Base-by-base conservation (phyloP, 2,888 invertebrate genomes). In the Dyspetes luteomarginatus region DNA sequence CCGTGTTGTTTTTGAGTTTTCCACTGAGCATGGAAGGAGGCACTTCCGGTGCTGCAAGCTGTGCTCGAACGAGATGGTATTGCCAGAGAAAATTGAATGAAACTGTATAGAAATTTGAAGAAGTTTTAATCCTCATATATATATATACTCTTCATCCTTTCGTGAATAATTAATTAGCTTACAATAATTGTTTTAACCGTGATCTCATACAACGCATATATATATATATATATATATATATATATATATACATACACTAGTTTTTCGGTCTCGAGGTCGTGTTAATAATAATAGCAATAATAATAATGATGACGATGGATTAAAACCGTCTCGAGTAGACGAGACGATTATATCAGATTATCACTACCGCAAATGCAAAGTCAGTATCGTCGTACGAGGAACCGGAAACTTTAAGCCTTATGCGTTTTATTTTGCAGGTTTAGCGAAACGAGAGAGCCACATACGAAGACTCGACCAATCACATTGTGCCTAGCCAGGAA, bases 381-480 rank as follows among this genome's bases (percentile, higher is more conserved):
- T 52, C 30, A 64, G 64, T 43, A n/a, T 36, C 17, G 52, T 28
- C 43, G 45, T 64, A 64, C 73, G 64, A 74, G 73, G 65, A 74
- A 74, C 55, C 65, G 56, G 30, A 56, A 74, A 56, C 50, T 28
- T n/a, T 45, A 60, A 48, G 15, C 36, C 62, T 56, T 22, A 28
- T n/a, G 45, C 45, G 48, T 17, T n/a, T n/a, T n/a, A n/a, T n/a
- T n/a, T 55, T 2, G 69, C 77, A 56, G 19, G 15, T 65, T 76
- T 58, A 12, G 26, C 50, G 45, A 65, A 56, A 65, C 36, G 15
- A 28, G 30, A 19, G 17, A 58, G 19, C 15, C 19, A 26, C 1
- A 24, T 22, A 17, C 56, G 22, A 36, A 71, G 15, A 71, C 36
- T 36, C 36, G 36, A 36, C 9, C n/a, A n/a, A n/a, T n/a, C n/a